Evolutionary conservation across 2,888 invertebrate genomes (phyloP).

Genomic region (Troides helena): DNA sequence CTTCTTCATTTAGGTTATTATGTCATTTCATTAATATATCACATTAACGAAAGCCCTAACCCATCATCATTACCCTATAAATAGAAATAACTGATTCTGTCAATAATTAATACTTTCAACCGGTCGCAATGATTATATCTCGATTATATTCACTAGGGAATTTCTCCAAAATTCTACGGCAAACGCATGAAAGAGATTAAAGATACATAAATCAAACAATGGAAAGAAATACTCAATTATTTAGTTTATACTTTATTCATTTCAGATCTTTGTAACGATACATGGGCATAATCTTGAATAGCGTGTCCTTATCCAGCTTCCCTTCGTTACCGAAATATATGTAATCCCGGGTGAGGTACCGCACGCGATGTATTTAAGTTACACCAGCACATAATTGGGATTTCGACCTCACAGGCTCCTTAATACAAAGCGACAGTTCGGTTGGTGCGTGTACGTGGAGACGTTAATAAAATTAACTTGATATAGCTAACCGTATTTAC

Average conservation of each 20-base stretch:
- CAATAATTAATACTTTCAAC: no score
- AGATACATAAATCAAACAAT: no score
- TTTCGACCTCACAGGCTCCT: slow-evolving; percentile 71
- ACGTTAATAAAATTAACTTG: slow-evolving; percentile 76
- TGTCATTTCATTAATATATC: slow-evolving; percentile 55
- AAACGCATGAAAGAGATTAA: no score
- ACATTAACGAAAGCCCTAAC: not conserved
- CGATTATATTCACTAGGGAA: no score
- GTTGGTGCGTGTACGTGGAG: slow-evolving; percentile 69
- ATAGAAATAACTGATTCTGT: not conserved
- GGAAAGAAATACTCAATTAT: no score
- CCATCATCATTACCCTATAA: not conserved
- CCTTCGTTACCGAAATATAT: slow-evolving; percentile 26
- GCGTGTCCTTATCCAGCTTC: not conserved
- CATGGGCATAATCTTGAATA: slow-evolving; percentile 5
- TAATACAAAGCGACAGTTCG: slow-evolving; percentile 62
- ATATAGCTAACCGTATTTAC: not conserved
- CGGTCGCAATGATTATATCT: no score
- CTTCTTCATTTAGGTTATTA: slow-evolving; percentile 75
- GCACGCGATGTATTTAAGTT: slow-evolving; percentile 67
- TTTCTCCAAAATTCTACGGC: no score
- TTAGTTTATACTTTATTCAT: no score
- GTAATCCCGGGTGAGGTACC: slow-evolving; percentile 55
- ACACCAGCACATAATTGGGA: slow-evolving; percentile 73
- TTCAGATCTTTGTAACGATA: not conserved